Conservation (phyloP, 1,140 invertebrate genomes). For the Danaus plexippus region DNA sequence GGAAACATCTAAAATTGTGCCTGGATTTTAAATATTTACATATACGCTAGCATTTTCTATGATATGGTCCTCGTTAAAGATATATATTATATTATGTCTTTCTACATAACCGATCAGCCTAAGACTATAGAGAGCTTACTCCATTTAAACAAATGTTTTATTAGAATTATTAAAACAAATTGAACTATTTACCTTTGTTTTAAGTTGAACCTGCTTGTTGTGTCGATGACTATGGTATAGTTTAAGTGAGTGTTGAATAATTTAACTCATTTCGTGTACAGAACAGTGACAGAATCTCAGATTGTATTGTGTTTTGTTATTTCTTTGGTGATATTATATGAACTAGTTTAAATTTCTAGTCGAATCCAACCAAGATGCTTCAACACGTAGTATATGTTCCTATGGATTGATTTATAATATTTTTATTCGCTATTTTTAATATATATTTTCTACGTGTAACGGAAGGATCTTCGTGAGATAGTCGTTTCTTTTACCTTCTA, state of each 20-base stretch:
- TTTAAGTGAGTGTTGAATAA: conserved; percentile 52
- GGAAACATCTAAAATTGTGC: conserved; percentile 19
- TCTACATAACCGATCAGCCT: conserved; percentile 55
- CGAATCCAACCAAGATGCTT: conserved; percentile 53
- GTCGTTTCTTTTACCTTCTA: conserved; percentile 34
- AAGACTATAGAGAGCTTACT: conserved; percentile 67
- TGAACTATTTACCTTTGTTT: conserved; percentile 65
- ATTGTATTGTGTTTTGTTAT: conserved; percentile 24
- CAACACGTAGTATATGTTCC: conserved; percentile 42
- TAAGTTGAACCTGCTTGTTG: conserved; percentile 64
- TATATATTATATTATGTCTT: conserved; percentile 33
- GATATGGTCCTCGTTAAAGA: not conserved
- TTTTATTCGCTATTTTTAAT: conserved; percentile 27
- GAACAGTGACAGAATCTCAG: conserved; percentile 40
- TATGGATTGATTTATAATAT: conserved; percentile 36
- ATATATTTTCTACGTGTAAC: conserved; percentile 35
- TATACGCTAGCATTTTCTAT: conserved; percentile 4
- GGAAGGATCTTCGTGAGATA: conserved; percentile 47
- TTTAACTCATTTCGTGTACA: conserved; percentile 43
- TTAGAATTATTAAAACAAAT: conserved; percentile 60
- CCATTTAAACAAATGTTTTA: conserved; percentile 64
- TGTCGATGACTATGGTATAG: conserved; percentile 49
- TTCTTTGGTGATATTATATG: conserved; percentile 29
- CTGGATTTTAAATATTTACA: conserved; percentile 19
- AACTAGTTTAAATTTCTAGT: conserved; percentile 53